Evolutionary conservation across 2,888 invertebrate species (phyloP), one percentile per base, ranked within the genome.

Genomic region (Nebria salina): DNA sequence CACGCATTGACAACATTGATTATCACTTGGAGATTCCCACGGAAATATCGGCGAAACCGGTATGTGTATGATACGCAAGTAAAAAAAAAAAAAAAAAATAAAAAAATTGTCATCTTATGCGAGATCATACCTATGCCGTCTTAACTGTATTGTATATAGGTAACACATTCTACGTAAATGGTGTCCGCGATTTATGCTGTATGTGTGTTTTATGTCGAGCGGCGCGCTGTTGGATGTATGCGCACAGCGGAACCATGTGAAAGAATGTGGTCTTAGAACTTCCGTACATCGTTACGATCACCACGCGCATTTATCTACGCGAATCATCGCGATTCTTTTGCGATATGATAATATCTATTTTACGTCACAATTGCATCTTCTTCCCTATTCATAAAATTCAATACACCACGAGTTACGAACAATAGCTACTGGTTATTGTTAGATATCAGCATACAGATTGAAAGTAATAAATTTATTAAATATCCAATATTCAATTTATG

Each of bases 111-210:
- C 54, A 54, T 54, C 54, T 54, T 54, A 54, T 54, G 54, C 54
- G 54, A 54, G 54, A 6, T 54, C 54, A 54, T 54, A 54, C 54
- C 54, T 2, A 54, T 54, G 54, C 54, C 54, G 54, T 11, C 11
- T 54, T 54, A 54, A 54, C 54, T 54, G 54, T 54, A 54, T 54
- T 54, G 54, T 43, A 9, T 43, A 43, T 20, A 20, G 20, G 43
- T 54, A 54, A 54, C 54, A 54, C 54, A 54, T 54, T 54, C 54
- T 54, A 54, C 54, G 54, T 54, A 54, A 54, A 54, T 54, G 54
- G 54, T 54, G 54, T 54, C 8, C 54, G 54, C 54, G 54, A 54
- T 54, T 54, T 54, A 54, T 54, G 54, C 54, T 54, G 54, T 54
- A 54, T 54, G 54, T 54, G 54, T 54, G 54, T 54, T 54, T 54